These are phyloP conservation scores for Sycophila texana DNA, from an alignment of 2,888 invertebrate genomes.

Conservation along the genomic window DNA sequence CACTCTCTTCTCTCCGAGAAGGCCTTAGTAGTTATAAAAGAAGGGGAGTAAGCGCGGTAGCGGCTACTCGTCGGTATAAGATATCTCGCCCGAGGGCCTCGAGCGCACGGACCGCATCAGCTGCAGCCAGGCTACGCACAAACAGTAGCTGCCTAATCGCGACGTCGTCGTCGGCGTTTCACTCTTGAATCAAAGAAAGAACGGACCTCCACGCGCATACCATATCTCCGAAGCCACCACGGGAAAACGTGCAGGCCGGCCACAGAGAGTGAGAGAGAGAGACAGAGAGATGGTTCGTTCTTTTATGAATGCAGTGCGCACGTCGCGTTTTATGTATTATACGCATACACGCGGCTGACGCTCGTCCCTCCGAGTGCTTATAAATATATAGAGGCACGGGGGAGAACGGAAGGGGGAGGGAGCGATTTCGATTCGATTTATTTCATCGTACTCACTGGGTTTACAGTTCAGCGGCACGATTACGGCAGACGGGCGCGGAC, in stretches of 20 bases:
- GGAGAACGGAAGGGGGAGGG: slow-evolving; percentile 17
- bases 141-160: slow-evolving; percentile 53
- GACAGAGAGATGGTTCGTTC: slow-evolving; percentile 53
- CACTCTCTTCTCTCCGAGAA: background rate
- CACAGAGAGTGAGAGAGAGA: slow-evolving; percentile 32
- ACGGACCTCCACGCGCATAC: slow-evolving; percentile 4
- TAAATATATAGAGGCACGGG: slow-evolving; percentile 67
- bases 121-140: background rate
- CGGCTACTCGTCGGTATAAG: slow-evolving; percentile 55
- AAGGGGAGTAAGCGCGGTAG: slow-evolving; percentile 68
- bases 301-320: slow-evolving; percentile 72
- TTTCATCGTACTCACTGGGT: background rate
- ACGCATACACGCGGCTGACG: slow-evolving; percentile 66
- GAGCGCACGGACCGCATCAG: background rate
- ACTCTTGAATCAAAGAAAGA: slow-evolving; percentile 52
- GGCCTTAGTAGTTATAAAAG: background rate
- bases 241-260: slow-evolving; percentile 28
- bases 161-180: slow-evolving; percentile 56
- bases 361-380: slow-evolving; percentile 69
- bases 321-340: slow-evolving; percentile 36
- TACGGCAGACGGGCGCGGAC: background rate
- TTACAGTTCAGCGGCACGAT: background rate
- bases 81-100: slow-evolving; percentile 42
- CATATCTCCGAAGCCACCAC: background rate
- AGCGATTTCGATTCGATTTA: slow-evolving; percentile 32